Evolutionary conservation across 1,140 invertebrate genomes (phyloP), one percentile per base, ranked within the genome.

Genomic region (Caerostris extrusa): DNA sequence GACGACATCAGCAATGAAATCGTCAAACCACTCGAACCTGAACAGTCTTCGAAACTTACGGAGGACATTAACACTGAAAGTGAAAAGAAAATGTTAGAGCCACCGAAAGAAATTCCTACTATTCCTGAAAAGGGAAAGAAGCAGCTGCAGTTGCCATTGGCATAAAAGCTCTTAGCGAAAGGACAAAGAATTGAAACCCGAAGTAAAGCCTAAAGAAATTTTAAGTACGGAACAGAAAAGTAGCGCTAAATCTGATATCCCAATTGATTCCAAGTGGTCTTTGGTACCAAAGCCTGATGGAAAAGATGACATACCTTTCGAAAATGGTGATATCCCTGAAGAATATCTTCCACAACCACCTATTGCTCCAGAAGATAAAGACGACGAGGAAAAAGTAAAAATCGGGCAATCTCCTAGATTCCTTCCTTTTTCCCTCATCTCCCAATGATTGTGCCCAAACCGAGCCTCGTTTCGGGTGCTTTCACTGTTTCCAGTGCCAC

Each of bases 211-310:
- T 12, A 58, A 58, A 5, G 17, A 57, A n/a, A 14, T 5, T 12
- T 58, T 3, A 12, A 7, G 14, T 19, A 88, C 64, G 53, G 83
- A 34, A n/a, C 7, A 7, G 6, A 8, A n/a, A 58, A 85, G 10
- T 2, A n/a, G n/a, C 6, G 57, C 83, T 4, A 77, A 77, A 53
- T 60, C 34, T 34, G 83, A 58, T 3, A 85, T 58, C 10, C 83
- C 55, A 19, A 10, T 58, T 3, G 83, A 85, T 60, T 60, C 55
- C 56, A 85, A 85, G 8, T 64, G 53, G 58, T 53, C 58, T 53
- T 55, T 88, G 6, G 50, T 64, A 19, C 86, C 86, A 3, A 88
- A 88, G n/a, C 86, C 86, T 67, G 86, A 88, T 10, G 57, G 58
- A 3, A 88, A 88, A 67, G 86, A 88, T 53, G 86, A 88, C 14